Base-by-base conservation (phyloP, 2,113 vertebrate genomes). In the Microcebus jonahi region DNA sequence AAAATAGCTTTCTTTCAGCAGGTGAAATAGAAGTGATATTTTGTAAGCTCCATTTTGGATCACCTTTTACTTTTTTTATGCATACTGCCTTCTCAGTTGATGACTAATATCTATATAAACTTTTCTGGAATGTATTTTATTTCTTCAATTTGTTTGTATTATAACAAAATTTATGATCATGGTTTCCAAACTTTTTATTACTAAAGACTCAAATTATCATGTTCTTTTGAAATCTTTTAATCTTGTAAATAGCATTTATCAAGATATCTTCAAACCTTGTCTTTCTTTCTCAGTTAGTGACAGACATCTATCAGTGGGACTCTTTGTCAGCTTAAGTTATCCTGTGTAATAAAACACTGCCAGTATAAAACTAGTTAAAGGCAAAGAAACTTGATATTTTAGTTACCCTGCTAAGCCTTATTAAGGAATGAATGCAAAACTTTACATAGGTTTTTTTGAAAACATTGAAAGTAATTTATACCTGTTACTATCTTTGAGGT, bases 341-440 rank as follows among this genome's bases (percentile, higher is more conserved):
- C 18, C 23, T 42, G 2, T 86, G 23, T 75, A 25, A 39, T 92
- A n/a, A 95, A 83, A 70, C 42, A 55, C 29, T 70, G 29, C 13
- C 8, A 36, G 2, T 36, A 31, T 75, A n/a, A 45, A 53, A 25
- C 18, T 87, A 59, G 34, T 81, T 94, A 71, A 76, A 94, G 63
- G 42, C 17, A 94, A 65, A 93, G n/a, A 65, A 61, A 95, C 48
- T 89, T 55, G 11, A 86, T 90, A 23, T 29, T 82, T 93, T 76
- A 80, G 13, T 94, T 82, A 45, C 12, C 12, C 76, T 45, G 1
- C 73, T 90, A 71, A 73, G 13, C 18, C n/a, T 82, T 91, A 50
- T n/a, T 93, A 75, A 77, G 84, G 25, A 95, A 92, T 36, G 42
- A 90, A 61, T 81, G 5, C 45, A 88, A 67, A 48, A 77, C 27